These are phyloP conservation scores for Meiosimyza platycephala DNA, from an alignment of 2,888 invertebrate genomes.

Conservation along the genomic window DNA sequence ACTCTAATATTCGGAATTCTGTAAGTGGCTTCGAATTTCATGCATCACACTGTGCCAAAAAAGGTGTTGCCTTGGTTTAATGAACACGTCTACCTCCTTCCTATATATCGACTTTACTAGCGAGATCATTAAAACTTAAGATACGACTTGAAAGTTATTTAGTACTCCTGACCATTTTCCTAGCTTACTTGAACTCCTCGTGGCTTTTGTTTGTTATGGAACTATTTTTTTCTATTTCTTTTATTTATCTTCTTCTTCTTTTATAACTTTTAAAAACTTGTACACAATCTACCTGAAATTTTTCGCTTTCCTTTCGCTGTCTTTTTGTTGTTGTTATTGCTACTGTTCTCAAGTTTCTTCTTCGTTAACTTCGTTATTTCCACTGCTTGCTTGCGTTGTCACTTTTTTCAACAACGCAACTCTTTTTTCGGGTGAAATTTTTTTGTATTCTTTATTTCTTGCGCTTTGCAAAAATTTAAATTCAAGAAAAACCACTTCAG, in stretches of 20 bases:
- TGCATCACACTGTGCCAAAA: too few species aligned
- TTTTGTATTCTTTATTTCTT: slow-evolving; percentile 5
- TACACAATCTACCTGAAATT: slow-evolving; percentile 21
- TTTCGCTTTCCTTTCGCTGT: slow-evolving; percentile 5
- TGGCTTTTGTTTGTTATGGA: too few species aligned
- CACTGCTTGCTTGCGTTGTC: slow-evolving; percentile 35
- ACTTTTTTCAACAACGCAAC: slow-evolving; percentile 24
- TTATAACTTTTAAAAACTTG: background rate
- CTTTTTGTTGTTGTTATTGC: slow-evolving; percentile 25
- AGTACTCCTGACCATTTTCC: too few species aligned
- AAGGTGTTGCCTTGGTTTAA: too few species aligned
- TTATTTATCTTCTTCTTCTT: background rate
- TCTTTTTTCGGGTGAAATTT: slow-evolving; percentile 36
- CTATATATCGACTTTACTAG: too few species aligned
- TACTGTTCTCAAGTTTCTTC: slow-evolving; percentile 9
- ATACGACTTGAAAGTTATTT: too few species aligned
- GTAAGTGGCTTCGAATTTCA: too few species aligned
- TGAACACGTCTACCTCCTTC: too few species aligned
- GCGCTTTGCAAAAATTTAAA: background rate
- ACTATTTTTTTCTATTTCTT: background rate
- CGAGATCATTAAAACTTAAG: too few species aligned
- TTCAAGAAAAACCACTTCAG: slow-evolving; percentile 37
- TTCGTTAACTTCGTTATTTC: background rate
- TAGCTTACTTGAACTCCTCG: too few species aligned
- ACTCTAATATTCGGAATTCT: too few species aligned